Evolutionary conservation across 2,888 invertebrate genomes (phyloP).

Genomic region (Aradus depressus): DNA sequence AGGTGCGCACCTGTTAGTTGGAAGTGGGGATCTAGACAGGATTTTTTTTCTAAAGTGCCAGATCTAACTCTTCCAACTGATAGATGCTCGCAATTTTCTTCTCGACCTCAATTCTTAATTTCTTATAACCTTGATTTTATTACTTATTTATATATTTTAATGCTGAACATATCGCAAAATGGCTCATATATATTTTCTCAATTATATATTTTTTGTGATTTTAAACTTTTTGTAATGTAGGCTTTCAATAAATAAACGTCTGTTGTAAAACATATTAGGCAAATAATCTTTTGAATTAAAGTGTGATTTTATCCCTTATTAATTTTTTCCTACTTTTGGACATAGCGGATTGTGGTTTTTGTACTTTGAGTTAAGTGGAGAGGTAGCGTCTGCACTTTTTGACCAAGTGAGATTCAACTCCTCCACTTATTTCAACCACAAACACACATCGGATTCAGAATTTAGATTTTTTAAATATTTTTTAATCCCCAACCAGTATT

Average conservation of each 20-base stretch:
- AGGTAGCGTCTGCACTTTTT: constrained; percentile 52
- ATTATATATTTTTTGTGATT: not conserved
- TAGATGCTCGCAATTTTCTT: constrained; percentile 29
- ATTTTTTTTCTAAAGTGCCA: constrained; percentile 48
- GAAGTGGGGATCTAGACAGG: constrained; percentile 54
- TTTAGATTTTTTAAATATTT: not conserved
- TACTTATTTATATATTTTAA: not conserved
- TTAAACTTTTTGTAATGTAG: not conserved
- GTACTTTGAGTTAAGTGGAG: constrained; percentile 45
- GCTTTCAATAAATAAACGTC: not conserved
- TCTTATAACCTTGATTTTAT: not conserved
- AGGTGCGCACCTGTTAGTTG: constrained; percentile 42
- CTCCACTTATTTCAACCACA: constrained; percentile 53
- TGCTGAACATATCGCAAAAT: not conserved
- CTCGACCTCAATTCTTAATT: not conserved
- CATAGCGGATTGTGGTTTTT: constrained; percentile 11
- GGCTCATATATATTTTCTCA: not conserved
- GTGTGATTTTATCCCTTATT: not conserved
- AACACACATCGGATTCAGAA: constrained; percentile 4
- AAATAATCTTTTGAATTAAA: not conserved
- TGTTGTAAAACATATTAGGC: not conserved
- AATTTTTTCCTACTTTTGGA: not conserved
- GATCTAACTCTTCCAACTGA: constrained; percentile 69
- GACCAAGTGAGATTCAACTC: constrained; percentile 61
- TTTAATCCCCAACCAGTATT: not conserved